Evolutionary conservation across 37 sponge, comb jelly and placozoan species (phyloP).

Genomic region (Geodia barretti): DNA sequence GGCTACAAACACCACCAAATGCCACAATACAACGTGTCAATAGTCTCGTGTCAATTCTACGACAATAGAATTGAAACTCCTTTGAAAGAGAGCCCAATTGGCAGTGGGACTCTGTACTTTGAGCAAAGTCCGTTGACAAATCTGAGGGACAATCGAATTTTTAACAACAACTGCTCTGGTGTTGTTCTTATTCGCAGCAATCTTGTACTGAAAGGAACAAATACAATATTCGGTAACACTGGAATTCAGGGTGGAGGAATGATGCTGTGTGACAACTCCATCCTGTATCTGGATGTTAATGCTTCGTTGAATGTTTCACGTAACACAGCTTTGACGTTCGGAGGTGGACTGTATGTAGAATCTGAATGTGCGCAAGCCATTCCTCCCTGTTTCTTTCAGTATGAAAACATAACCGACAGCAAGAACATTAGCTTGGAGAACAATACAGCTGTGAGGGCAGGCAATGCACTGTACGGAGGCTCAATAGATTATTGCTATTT

Average conservation of each 20-base stretch:
- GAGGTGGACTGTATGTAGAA: constrained; percentile 28
- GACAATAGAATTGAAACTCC: not conserved
- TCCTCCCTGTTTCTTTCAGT: constrained; percentile 35
- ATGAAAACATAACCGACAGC: not conserved
- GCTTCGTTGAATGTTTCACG: not conserved
- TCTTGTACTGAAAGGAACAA: not conserved
- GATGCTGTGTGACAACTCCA: not conserved
- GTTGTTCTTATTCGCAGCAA: not conserved
- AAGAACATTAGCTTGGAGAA: not conserved
- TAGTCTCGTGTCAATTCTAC: not conserved
- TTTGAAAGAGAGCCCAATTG: not conserved
- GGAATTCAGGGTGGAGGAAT: constrained; percentile 27
- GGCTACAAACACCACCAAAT: not conserved
- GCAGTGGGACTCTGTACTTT: not conserved
- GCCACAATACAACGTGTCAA: constrained; percentile 5
- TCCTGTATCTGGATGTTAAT: constrained; percentile 10
- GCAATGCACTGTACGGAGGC: constrained; percentile 29
- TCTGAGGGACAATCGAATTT: not conserved
- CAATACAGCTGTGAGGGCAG: constrained; percentile 27
- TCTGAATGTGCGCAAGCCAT: constrained; percentile 1
- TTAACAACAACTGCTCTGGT: not conserved
- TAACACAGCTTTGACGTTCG: not conserved
- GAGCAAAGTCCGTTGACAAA: not conserved
- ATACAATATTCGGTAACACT: constrained; percentile 3
- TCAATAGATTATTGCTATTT: constrained; percentile 40